Base-by-base conservation (phyloP, 1,140 invertebrate species). In the Eubasilissa regina region DNA sequence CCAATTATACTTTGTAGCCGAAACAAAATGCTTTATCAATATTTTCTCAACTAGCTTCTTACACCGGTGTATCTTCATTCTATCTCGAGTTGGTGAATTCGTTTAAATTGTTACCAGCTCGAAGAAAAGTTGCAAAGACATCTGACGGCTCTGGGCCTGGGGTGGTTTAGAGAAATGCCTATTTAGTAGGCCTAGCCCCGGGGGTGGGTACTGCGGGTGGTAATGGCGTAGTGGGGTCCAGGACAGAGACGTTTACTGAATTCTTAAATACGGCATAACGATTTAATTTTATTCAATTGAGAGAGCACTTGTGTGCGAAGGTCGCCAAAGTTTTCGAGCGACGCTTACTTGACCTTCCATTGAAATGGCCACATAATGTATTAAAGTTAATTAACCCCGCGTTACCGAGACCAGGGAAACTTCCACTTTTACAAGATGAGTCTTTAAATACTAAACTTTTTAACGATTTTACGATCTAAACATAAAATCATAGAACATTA, bases 231-330 rank as follows among this genome's bases (percentile, higher is more conserved):
- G n/a, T n/a, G n/a, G n/a, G n/a, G n/a, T n/a, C 11, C 48, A 15
- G 11, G 48, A 15, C 48, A 51, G n/a, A 8, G 48, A 51, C 48
- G 48, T n/a, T 64, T 11, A 17, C 19, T 60, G 15, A 4, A 64
- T 64, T 44, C 60, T n/a, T 64, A 64, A 64, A 64, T 43, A 43
- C 60, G 35, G 35, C 60, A 64, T 64, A 25, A 64, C 13, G 13
- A 64, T 43, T 64, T 64, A 64, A 64, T 64, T 25, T 64, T 19
- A 64, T 64, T 64, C 60, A 64, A 64, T 64, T 64, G 19, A 6
- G 4, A 43, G 60, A n/a, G 35, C 60, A n/a, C 58, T 64, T 43
- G 13, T 35, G 25, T 35, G 17, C 55, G 7, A 58, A 58, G 60
- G 60, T 25, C 19, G 35, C 48, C 48, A 0, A n/a, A 9, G 13